A percentile compares a stretch with the other conserved stretches of the same genome.
These are phyloP conservation scores for Theocolax elegans DNA, from an alignment of 1,140 invertebrate species.

Conservation along the genomic window DNA sequence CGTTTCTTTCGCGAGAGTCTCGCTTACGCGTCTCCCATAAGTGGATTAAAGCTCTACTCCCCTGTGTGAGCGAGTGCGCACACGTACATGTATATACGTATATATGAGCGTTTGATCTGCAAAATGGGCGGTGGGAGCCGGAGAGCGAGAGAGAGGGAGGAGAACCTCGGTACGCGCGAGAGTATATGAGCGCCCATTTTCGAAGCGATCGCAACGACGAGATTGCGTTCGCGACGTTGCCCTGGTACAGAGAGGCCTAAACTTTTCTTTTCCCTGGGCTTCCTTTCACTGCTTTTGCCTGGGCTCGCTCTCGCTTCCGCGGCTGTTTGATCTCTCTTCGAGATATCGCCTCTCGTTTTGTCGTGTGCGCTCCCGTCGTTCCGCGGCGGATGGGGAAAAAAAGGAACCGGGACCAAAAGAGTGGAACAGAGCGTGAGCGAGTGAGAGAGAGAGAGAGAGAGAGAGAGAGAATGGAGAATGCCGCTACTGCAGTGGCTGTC, in stretches of 20 bases:
- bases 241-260: background rate
- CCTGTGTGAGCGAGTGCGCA: background rate
- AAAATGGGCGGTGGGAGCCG: too few relatives aligned
- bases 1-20: slow-evolving; percentile 1
- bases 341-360: slow-evolving; percentile 25
- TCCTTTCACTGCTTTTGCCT: slow-evolving; percentile 1
- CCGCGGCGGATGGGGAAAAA: background rate
- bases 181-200: background rate
- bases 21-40: slow-evolving; percentile 19
- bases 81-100: background rate
- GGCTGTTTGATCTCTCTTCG: slow-evolving; percentile 22
- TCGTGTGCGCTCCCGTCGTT: background rate
- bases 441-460: background rate
- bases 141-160: too few relatives aligned
- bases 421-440: too few relatives aligned
- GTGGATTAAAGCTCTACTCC: slow-evolving; percentile 29
- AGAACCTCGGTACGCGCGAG: background rate
- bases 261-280: slow-evolving; percentile 3
- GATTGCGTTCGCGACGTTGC: background rate
- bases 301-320: background rate
- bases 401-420: too few relatives aligned
- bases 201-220: slow-evolving; percentile 5
- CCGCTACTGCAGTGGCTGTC: background rate
- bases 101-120: slow-evolving; percentile 21
- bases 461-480: background rate